Evolutionary conservation across 2,113 vertebrate genomes (phyloP).

Genomic region (Mixornis gularis): DNA sequence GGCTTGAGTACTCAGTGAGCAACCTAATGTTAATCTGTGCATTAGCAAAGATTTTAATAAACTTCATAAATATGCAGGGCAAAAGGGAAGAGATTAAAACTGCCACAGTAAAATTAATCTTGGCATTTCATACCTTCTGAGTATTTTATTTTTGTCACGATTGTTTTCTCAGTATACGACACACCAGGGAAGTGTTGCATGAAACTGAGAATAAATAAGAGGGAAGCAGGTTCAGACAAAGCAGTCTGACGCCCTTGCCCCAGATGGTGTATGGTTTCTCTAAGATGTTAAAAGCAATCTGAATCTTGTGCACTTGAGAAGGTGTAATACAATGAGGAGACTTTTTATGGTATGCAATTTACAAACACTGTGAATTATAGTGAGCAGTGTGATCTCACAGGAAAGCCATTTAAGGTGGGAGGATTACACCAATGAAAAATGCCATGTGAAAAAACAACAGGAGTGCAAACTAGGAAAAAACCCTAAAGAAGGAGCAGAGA

Average conservation of each 20-base stretch:
- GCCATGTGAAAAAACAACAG: not conserved
- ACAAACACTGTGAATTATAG: not conserved
- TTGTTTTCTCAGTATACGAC: constrained; percentile 8
- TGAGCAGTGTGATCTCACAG: not conserved
- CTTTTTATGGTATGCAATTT: not conserved
- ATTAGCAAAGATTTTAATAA: not conserved
- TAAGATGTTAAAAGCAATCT: not conserved
- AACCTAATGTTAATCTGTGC: not conserved
- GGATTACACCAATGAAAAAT: not conserved
- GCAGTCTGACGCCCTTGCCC: not conserved
- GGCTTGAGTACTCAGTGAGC: not conserved
- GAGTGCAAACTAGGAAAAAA: not conserved
- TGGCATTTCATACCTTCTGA: not conserved
- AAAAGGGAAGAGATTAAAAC: not conserved
- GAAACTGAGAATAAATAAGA: constrained; percentile 25
- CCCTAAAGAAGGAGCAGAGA: not conserved
- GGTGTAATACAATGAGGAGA: not conserved
- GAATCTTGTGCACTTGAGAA: not conserved
- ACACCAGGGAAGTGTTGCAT: not conserved
- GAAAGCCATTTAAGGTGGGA: not conserved
- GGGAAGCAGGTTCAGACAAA: constrained; percentile 17
- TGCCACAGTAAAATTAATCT: not conserved
- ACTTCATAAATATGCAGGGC: not conserved
- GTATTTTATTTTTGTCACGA: not conserved
- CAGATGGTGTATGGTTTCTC: not conserved